Conservation (phyloP, 2,113 vertebrate species). For the Picathartes gymnocephalus region DNA sequence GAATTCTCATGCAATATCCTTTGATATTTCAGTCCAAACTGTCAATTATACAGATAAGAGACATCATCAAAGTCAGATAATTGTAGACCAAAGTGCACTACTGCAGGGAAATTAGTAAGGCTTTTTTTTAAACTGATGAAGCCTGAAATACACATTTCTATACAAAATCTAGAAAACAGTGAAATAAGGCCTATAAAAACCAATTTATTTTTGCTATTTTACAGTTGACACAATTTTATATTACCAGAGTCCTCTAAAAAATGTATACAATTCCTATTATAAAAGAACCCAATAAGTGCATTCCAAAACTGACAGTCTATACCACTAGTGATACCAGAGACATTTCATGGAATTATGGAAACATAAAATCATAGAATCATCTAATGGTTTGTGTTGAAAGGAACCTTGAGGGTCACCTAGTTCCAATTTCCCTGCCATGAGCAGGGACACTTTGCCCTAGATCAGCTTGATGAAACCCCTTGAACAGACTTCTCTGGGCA, state of each 20-base stretch:
- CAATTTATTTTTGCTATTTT: not conserved
- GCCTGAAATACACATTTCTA: not conserved
- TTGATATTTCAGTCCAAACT: not conserved
- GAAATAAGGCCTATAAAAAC: not conserved
- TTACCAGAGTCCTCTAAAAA: not conserved
- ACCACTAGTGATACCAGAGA: not conserved
- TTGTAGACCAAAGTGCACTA: not conserved
- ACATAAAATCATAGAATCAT: not conserved
- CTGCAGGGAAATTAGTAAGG: not conserved
- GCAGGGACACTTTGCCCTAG: not conserved
- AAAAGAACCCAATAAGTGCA: not conserved
- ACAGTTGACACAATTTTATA: not conserved
- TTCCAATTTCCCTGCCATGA: not conserved
- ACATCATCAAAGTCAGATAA: not conserved
- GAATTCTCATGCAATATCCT: not conserved
- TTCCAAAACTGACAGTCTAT: not conserved
- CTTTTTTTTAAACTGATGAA: not conserved
- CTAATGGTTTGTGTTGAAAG: not conserved
- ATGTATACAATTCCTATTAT: not conserved
- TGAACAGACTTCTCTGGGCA: not conserved
- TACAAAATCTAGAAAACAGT: not conserved
- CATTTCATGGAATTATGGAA: not conserved
- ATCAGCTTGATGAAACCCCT: not conserved
- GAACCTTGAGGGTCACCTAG: not conserved
- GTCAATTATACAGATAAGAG: constrained; percentile 19